These are phyloP conservation scores for Phalacrocorax pelagicus DNA, from an alignment of 2,113 vertebrate species.

Conservation along the genomic window DNA sequence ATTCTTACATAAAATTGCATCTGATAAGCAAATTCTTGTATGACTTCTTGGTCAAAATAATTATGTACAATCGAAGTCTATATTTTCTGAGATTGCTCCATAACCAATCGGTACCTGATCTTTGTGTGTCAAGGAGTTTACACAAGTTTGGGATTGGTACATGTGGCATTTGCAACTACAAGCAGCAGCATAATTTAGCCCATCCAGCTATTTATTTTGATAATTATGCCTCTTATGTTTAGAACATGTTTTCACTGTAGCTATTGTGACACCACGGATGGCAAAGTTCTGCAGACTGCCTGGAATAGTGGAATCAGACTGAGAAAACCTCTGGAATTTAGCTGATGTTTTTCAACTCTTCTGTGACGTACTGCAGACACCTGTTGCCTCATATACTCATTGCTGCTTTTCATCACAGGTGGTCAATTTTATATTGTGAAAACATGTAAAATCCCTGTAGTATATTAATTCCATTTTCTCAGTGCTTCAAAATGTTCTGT, in stretches of 20 bases:
- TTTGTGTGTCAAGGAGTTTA: not conserved
- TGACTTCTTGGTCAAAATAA: not conserved
- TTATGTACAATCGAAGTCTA: not conserved
- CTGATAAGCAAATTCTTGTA: not conserved
- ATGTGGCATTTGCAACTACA: not conserved
- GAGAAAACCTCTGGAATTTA: not conserved
- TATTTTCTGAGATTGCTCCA: not conserved
- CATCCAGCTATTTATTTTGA: not conserved
- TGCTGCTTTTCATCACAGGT: not conserved
- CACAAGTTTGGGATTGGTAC: not conserved
- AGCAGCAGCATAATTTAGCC: not conserved
- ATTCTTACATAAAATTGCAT: not conserved
- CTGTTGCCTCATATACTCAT: not conserved
- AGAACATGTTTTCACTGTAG: not conserved
- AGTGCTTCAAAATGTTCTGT: not conserved
- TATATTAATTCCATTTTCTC: not conserved
- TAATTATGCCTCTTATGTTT: not conserved
- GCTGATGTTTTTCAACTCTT: not conserved
- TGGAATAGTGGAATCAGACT: not conserved
- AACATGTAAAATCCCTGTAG: not conserved
- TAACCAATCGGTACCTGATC: not conserved
- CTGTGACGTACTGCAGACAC: not conserved
- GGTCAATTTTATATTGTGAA: not conserved
- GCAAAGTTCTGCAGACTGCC: not conserved
- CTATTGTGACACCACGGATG: not conserved